phyloP scores from a whole-genome alignment of 2,797 vertebrate species.

The Danio albolineatus region DNA sequence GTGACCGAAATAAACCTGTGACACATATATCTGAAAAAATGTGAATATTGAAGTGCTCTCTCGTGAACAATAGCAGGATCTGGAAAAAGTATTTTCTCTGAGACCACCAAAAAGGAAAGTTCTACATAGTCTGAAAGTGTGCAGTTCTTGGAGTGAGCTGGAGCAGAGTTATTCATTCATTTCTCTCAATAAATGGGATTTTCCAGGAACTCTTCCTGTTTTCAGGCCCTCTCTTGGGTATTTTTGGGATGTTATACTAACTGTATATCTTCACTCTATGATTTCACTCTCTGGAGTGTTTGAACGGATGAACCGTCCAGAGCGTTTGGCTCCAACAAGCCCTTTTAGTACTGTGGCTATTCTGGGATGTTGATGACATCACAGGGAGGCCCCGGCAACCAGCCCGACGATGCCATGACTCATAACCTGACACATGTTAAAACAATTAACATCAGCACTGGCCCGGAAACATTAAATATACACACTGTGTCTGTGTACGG shows the following conservation, averaged over 20 bases:
- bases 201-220: constrained; percentile 8
- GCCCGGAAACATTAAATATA: neutral
- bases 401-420: constrained; percentile 68
- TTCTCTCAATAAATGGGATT: constrained; percentile 4
- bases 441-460: constrained; percentile 17
- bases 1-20: too few species aligned
- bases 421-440: constrained; percentile 23
- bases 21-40: too few species aligned
- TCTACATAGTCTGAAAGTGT: too few species aligned
- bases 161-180: neutral
- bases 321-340: constrained; percentile 46
- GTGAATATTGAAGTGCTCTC: too few species aligned
- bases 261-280: neutral
- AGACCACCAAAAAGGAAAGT: too few species aligned
- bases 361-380: constrained; percentile 75
- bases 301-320: constrained; percentile 42
- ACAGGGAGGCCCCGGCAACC: constrained; percentile 66
- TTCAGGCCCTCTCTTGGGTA: constrained; percentile 3
- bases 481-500: neutral
- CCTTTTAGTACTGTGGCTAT: constrained; percentile 73
- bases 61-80: too few species aligned
- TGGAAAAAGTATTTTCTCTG: too few species aligned
- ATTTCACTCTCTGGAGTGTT: constrained; percentile 30
- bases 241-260: neutral
- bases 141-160: neutral